Conservation (phyloP, 2,888 invertebrate species). For the Andrena flavipes region DNA sequence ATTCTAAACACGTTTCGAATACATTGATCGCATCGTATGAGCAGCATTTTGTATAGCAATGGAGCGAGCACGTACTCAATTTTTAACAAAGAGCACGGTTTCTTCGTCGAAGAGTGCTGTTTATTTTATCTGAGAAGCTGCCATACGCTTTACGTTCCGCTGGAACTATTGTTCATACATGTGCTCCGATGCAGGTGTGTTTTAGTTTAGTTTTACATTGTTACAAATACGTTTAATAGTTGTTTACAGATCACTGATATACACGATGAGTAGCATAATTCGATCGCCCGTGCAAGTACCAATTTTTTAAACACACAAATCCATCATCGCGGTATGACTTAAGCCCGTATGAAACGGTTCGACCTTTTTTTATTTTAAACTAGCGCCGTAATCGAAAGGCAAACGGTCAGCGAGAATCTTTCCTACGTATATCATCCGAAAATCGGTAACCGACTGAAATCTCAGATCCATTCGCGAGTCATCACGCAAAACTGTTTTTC, state of each 20-base stretch:
- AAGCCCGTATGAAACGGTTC: slow-evolving; percentile 76
- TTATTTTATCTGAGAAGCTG: slow-evolving; percentile 55
- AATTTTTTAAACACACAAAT: slow-evolving; percentile 35
- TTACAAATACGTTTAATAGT: slow-evolving; percentile 75
- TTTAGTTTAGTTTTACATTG: slow-evolving; percentile 78
- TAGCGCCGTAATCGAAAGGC: slow-evolving; percentile 13
- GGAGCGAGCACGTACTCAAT: slow-evolving; percentile 48
- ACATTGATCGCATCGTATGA: slow-evolving; percentile 50
- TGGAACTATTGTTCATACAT: slow-evolving; percentile 62
- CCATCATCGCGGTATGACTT: slow-evolving; percentile 50
- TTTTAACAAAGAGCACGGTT: slow-evolving; percentile 49
- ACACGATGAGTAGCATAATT: slow-evolving; percentile 45
- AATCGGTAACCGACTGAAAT: slow-evolving; percentile 40
- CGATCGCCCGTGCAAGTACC: slow-evolving; percentile 52
- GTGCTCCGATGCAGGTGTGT: slow-evolving; percentile 74
- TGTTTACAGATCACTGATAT: slow-evolving; percentile 67
- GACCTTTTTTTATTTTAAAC: slow-evolving; percentile 57
- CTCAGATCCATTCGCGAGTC: slow-evolving; percentile 43
- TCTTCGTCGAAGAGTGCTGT: slow-evolving; percentile 28
- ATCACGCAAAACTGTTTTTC: slow-evolving; percentile 25
- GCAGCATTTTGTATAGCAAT: slow-evolving; percentile 68
- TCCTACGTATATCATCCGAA: slow-evolving; percentile 24
- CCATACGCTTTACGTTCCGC: slow-evolving; percentile 53
- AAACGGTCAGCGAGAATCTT: slow-evolving; percentile 40
- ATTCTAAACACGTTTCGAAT: slow-evolving; percentile 53